Base-by-base conservation (phyloP, 2,797 vertebrate species). In the Acrossocheilus wenchowensis region DNA sequence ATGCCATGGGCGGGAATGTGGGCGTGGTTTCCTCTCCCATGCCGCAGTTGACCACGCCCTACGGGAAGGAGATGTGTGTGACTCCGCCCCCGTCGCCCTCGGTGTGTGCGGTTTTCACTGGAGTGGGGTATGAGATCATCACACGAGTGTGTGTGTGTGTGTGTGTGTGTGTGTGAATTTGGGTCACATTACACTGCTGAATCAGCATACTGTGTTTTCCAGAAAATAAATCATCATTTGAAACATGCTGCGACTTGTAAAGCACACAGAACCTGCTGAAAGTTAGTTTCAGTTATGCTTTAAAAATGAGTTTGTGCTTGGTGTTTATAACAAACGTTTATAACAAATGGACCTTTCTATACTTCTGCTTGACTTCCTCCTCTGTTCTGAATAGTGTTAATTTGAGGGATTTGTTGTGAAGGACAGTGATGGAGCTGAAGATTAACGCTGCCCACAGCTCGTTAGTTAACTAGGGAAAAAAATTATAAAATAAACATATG, bases 51-150 rank as follows among this genome's bases (percentile, higher is more conserved):
- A 93, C 92, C 78, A 91, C 88, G 0, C 85, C 94, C 62, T 95
- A 96, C 86, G 94, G 93, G 82, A 96, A 96, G 84, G 96, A 97
- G 89, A 94, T 95, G 0, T 92, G 92, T 1, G 91, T 93, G 66
- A 96, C 96, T 2, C 96, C 96, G 0, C 96, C 96, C 1, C 95
- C 95, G 79, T 96, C 96, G 1, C 96, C 96, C 57, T 96, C 96
- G 0, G 95, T 95, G 87, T 96, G 94, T 88, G 94, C 93, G 0
- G 93, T 93, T 86, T 93, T 96, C 11, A 94, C 95, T 75, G 95
- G 94, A 95, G 94, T 95, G 89, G 95, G 96, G 96, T 97, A 95
- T 1, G 91, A 54, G 30, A 48, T 9, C 17, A 43, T 48, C 45
- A 57, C 69, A 48, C 39, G 23, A 15, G 45, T 60, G 19, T 81